Evolutionary conservation across 1,140 invertebrate genomes (phyloP).

Genomic region (Akabosia matsudoensis): DNA sequence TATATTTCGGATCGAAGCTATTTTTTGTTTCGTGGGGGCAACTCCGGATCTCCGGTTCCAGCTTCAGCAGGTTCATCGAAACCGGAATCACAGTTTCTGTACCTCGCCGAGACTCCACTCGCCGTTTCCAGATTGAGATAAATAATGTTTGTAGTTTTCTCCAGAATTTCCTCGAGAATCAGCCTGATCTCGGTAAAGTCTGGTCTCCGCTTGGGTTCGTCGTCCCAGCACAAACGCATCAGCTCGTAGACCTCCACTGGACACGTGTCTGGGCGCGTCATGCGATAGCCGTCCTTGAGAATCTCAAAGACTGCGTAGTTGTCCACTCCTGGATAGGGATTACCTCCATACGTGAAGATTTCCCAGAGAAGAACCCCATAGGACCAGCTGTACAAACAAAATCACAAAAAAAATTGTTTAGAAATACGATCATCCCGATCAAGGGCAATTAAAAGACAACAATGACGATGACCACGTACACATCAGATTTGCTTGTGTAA

Average conservation of each 20-base stretch:
- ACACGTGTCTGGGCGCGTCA: conserved; percentile 61
- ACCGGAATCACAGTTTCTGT: too few species aligned
- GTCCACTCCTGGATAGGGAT: conserved; percentile 74
- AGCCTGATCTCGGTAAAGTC: conserved; percentile 67
- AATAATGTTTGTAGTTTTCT: conserved; percentile 42
- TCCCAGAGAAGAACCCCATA: conserved; percentile 92
- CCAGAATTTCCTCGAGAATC: conserved; percentile 64
- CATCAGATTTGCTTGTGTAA: conserved; percentile 90
- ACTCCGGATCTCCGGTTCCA: too few species aligned
- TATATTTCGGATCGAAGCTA: too few species aligned
- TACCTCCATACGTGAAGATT: conserved; percentile 73
- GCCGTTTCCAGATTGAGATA: conserved; percentile 3
- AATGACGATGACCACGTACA: too few species aligned
- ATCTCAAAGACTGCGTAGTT: conserved; percentile 54
- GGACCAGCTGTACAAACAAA: conserved; percentile 67
- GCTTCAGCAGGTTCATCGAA: too few species aligned
- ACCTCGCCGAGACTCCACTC: too few species aligned
- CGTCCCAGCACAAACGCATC: conserved; percentile 80
- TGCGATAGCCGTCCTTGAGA: conserved; percentile 57
- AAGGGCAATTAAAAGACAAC: too few species aligned
- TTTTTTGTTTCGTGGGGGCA: too few species aligned
- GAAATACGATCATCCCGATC: too few species aligned
- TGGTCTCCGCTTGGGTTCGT: conserved; percentile 68
- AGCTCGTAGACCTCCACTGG: conserved; percentile 66
- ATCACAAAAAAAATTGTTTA: background rate